Base-by-base conservation (phyloP, 2,113 vertebrate species). In the Chrysemys picta region DNA sequence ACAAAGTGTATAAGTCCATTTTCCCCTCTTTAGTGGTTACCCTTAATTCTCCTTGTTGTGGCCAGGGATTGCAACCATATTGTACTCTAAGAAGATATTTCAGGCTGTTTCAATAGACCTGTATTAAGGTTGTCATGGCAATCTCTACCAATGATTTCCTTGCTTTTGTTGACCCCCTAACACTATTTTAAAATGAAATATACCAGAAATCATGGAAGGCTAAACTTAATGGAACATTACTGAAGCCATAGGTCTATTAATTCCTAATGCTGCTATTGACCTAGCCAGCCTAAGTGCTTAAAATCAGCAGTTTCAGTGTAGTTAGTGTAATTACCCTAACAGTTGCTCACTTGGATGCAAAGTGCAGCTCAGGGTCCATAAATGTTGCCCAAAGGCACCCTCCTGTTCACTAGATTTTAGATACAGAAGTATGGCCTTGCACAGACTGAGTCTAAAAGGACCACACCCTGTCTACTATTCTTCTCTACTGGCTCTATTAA, bases 101-200 rank as follows among this genome's bases (percentile, higher is more conserved):
- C 92, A 88, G 81, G 65, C 91, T 83, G 75, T 87, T 91, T 89
- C 13, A 0, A 24, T 94, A 80, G 56, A 92, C 54, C 81, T 78
- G 38, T 82, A 91, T 88, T 91, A 88, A 93, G 86, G 91, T 97
- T 97, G 96, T 93, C 97, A 97, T 96, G 96, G 96, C 93, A 97
- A 97, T 95, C 75, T 47, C 83, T 94, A 75, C 57, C 81, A 88
- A 93, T 89, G 90, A 94, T 90, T 96, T 83, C 92, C 76, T 97
- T 95, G 31, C 75, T 80, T 96, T 96, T 94, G 69, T 87, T 92
- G 90, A 86, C 85, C 89, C 31, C 29, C 42, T 75, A 72, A 83
- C 87, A 82, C 62, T 94, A 53, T 38, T 94, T 89, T 62, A 88
- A 94, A 92, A 88, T 85, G 29, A 92, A n/a, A 13, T 85, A 78